These are phyloP conservation scores for Macrotis lagotis DNA, from an alignment of 2,113 vertebrate genomes.

Conservation along the genomic window DNA sequence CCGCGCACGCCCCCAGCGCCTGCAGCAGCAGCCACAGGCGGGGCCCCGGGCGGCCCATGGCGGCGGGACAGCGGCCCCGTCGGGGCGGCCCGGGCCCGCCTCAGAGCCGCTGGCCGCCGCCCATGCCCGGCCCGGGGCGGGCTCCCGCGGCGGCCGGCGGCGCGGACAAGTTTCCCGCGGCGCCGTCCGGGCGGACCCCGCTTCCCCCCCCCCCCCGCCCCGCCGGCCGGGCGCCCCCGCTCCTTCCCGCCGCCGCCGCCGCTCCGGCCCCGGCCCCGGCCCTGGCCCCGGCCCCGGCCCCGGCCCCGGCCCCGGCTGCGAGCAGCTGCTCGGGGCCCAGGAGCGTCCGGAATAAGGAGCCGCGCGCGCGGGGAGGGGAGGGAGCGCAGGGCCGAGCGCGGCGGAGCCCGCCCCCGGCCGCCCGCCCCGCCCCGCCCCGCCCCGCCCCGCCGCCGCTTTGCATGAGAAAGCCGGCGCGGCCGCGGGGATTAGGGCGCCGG, in stretches of 20 bases:
- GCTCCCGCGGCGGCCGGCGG: no score
- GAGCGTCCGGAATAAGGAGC: slow-evolving; percentile 54
- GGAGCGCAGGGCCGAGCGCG: background rate
- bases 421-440: slow-evolving; percentile 49
- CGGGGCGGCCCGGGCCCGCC: no score
- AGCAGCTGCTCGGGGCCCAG: slow-evolving; percentile 57
- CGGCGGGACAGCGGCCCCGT: slow-evolving; percentile 24
- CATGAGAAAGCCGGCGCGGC: slow-evolving; percentile 67
- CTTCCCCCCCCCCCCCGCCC: slow-evolving; percentile 31
- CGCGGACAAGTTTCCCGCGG: no score
- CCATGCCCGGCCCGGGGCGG: no score
- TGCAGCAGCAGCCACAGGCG: slow-evolving; percentile 75
- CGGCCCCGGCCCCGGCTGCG: slow-evolving; percentile 62
- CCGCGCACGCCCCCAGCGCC: slow-evolving; percentile 79
- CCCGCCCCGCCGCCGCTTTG: slow-evolving; percentile 64
- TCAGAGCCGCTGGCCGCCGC: no score
- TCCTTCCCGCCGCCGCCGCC: no score
- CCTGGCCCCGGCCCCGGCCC: slow-evolving; percentile 56
- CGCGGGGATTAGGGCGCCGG: background rate
- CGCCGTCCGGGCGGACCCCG: background rate
- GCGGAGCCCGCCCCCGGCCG: slow-evolving; percentile 70
- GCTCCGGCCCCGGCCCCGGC: background rate
- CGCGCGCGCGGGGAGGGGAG: background rate
- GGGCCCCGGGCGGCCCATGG: slow-evolving; percentile 61
- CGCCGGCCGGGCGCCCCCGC: slow-evolving; percentile 67